A percentile compares a stretch with the other conserved stretches of the same genome.
These are phyloP conservation scores for Megalops cyprinoides DNA, from an alignment of 2,797 vertebrate genomes.

Conservation along the genomic window DNA sequence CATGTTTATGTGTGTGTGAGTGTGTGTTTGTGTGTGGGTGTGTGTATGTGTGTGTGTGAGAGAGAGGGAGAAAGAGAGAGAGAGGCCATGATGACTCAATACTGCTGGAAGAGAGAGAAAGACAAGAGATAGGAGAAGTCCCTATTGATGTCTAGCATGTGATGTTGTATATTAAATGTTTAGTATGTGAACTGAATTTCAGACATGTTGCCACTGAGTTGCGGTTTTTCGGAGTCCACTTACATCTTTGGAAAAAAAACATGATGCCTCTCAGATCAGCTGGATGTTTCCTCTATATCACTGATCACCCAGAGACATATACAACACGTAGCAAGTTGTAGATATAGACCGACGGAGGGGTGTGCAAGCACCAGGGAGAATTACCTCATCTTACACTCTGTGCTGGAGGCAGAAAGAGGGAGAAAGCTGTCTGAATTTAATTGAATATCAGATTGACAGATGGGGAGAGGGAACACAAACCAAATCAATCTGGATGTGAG, in stretches of 20 bases:
- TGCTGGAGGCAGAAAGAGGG: neutral
- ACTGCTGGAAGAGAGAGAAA: neutral
- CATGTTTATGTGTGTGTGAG: conserved; percentile 42
- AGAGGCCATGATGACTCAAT: neutral
- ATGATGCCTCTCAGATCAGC: neutral
- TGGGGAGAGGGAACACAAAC: neutral
- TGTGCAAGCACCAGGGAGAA: neutral
- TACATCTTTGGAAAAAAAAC: neutral
- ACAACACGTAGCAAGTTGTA: neutral
- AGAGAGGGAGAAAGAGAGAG: neutral
- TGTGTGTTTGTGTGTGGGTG: neutral
- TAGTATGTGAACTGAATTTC: no score
- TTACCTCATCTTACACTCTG: neutral
- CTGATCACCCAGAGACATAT: neutral
- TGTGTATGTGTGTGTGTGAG: neutral
- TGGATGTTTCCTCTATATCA: neutral
- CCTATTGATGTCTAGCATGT: no score
- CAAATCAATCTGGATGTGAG: neutral
- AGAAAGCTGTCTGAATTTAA: neutral
- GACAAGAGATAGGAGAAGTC: no score
- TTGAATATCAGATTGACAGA: neutral
- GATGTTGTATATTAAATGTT: no score
- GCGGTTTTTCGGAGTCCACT: neutral
- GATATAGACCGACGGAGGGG: neutral
- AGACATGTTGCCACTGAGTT: no score